Conservation (phyloP, 2,797 vertebrate species). For the Martes flavigula region DNA sequence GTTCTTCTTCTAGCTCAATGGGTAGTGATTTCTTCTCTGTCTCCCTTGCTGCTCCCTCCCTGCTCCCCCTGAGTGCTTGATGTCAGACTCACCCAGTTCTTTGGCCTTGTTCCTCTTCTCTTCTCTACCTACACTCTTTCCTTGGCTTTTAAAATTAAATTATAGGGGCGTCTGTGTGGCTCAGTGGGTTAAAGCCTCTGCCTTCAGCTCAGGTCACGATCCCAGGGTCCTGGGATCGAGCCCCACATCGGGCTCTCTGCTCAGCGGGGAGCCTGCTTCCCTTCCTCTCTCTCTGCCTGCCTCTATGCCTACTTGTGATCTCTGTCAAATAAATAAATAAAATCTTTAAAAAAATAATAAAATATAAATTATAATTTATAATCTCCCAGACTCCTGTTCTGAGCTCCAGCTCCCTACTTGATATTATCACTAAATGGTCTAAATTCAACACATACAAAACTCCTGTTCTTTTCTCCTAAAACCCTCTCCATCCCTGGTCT, state of each 20-base stretch:
- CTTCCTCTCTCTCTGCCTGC: no score
- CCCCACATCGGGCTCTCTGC: no score
- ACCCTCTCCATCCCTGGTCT: neutral
- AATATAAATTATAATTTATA: no score
- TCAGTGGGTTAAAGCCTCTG: no score
- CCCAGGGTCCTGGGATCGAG: no score
- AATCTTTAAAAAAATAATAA: no score
- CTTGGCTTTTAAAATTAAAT: neutral
- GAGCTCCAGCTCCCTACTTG: neutral
- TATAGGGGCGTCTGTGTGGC: no score
- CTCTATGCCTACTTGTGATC: no score
- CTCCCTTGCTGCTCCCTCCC: neutral
- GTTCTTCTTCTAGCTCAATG: neutral
- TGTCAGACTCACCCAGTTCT: neutral
- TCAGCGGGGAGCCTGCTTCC: no score
- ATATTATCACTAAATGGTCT: neutral
- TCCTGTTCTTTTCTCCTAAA: neutral
- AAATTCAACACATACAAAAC: neutral
- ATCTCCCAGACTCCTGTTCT: neutral
- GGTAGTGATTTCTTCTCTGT: fast-evolving
- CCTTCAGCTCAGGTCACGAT: no score
- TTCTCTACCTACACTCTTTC: neutral
- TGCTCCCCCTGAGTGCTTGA: neutral
- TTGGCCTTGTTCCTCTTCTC: neutral
- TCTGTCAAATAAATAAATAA: no score